phyloP scores from a whole-genome alignment of 2,797 vertebrate genomes.

The Avahi laniger region DNA sequence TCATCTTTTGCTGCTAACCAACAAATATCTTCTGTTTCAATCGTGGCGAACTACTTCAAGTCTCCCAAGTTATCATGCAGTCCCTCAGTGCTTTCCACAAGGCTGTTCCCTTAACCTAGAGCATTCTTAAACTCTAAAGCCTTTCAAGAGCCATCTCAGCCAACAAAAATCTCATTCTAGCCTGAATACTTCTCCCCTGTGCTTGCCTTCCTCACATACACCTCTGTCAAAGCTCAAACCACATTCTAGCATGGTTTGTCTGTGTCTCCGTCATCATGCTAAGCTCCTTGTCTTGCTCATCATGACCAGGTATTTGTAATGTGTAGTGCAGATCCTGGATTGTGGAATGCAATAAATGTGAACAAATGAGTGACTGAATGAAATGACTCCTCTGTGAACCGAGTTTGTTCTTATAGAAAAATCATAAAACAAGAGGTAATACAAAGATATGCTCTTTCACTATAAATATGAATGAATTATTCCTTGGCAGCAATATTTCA shows the following conservation, averaged over 20 bases:
- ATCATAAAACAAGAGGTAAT: background rate
- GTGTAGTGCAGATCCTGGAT: background rate
- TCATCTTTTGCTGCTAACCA: background rate
- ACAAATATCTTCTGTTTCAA: background rate
- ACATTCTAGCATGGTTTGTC: too few relatives aligned
- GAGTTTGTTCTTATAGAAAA: background rate
- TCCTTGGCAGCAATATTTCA: background rate
- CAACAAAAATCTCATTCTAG: background rate
- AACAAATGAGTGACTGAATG: background rate
- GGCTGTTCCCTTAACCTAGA: background rate
- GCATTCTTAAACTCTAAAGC: background rate
- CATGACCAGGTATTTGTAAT: background rate
- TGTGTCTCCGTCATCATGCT: background rate
- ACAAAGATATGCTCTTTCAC: background rate
- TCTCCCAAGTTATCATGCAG: background rate
- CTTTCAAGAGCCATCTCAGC: background rate
- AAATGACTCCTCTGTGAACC: background rate
- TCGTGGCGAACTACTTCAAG: background rate
- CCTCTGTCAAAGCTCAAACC: background rate
- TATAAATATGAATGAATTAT: background rate
- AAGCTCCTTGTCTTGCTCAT: background rate
- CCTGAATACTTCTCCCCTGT: background rate
- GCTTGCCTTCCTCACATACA: background rate
- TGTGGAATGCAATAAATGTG: background rate
- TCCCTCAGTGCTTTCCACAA: background rate